Conservation (phyloP, 2,888 invertebrate genomes). For the Embidobia sp. region DNA sequence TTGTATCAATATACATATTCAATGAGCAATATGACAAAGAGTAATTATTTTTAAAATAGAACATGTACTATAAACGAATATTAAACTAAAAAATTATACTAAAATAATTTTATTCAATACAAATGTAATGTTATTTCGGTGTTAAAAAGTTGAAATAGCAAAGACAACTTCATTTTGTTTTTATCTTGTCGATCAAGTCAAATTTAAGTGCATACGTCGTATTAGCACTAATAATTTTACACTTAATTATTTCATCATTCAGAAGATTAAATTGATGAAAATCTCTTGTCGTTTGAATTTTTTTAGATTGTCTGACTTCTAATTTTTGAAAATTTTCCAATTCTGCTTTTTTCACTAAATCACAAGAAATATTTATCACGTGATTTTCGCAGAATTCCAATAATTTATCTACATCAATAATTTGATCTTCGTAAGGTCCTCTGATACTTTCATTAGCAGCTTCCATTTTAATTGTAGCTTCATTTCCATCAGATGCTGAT, state of each 20-base stretch:
- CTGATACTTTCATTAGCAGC: slow-evolving; percentile 5
- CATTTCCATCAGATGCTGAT: slow-evolving; percentile 21
- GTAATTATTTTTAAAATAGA: too few relatives aligned
- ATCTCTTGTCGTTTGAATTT: slow-evolving; percentile 11
- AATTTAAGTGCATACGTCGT: not conserved
- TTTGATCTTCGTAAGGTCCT: not conserved
- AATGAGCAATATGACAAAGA: too few relatives aligned
- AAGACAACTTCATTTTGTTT: not conserved
- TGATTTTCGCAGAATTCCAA: slow-evolving; percentile 2
- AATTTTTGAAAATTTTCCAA: not conserved
- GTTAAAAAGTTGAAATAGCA: too few relatives aligned
- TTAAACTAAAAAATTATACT: too few relatives aligned
- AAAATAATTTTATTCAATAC: too few relatives aligned
- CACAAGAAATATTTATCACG: slow-evolving; percentile 5
- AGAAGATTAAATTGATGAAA: not conserved
- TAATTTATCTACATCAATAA: not conserved
- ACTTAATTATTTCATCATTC: not conserved
- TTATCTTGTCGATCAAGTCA: slow-evolving; percentile 2
- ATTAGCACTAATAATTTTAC: slow-evolving; percentile 7
- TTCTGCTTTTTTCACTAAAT: not conserved
- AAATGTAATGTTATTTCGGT: too few relatives aligned
- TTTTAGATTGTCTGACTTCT: not conserved
- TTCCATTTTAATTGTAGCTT: not conserved
- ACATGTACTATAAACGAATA: too few relatives aligned
- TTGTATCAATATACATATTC: too few relatives aligned